Conservation (phyloP, 2,797 vertebrate genomes). For the Malacoraja senta region DNA sequence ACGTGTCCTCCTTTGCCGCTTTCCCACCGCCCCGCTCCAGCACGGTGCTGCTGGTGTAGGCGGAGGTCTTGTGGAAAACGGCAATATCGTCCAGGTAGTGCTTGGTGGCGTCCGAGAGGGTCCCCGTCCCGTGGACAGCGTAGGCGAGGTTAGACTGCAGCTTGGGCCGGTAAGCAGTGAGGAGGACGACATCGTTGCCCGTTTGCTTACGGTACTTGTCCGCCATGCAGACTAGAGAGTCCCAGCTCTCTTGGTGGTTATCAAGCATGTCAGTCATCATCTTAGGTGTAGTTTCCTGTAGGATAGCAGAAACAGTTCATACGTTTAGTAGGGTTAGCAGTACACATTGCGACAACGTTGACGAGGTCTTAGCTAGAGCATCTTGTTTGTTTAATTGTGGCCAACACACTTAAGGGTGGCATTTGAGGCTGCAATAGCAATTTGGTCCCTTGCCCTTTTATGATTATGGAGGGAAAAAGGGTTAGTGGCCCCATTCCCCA, state of each 20-base stretch:
- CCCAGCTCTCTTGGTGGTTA: slow-evolving; percentile 82
- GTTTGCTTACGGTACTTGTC: slow-evolving; percentile 76
- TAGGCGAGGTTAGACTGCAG: slow-evolving; percentile 61
- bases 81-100: slow-evolving; percentile 81
- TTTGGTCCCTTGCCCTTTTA: no score
- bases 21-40: slow-evolving; percentile 50
- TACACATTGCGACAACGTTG: background rate
- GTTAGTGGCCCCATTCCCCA: no score
- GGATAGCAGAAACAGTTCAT: background rate
- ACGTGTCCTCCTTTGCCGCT: slow-evolving; percentile 50
- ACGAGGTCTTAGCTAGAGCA: background rate
- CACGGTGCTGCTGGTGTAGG: slow-evolving; percentile 43
- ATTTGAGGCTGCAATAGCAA: no score
- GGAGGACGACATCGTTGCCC: slow-evolving; percentile 76
- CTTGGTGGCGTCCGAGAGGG: slow-evolving; percentile 70
- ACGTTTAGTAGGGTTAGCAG: background rate
- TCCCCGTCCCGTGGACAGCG: slow-evolving; percentile 70
- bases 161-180: slow-evolving; percentile 60
- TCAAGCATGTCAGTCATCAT: slow-evolving; percentile 68
- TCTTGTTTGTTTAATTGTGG: background rate
- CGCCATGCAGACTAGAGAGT: slow-evolving; percentile 68
- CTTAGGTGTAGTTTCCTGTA: background rate
- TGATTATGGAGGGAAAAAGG: no score
- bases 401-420: background rate
- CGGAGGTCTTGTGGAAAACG: slow-evolving; percentile 70